Evolutionary conservation across 1,140 invertebrate species (phyloP), one percentile per base, ranked within the genome.

Genomic region (Meloidogyne floridensis): DNA sequence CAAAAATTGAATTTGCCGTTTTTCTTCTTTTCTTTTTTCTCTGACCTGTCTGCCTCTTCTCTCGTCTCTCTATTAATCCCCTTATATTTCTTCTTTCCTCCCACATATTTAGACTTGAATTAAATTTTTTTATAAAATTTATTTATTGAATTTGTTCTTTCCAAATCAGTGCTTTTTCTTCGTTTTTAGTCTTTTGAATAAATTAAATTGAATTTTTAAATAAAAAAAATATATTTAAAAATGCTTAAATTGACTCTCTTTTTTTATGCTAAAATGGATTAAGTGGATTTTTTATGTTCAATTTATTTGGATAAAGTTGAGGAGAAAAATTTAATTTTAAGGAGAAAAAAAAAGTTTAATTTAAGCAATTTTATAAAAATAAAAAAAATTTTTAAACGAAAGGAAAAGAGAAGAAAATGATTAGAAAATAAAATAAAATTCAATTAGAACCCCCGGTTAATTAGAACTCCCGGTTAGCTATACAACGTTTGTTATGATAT

Each of bases 221-320:
- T 59, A 5, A 15, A 59, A 13, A 65, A 65, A 65, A 18, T 65
- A 5, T 65, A 65, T 65, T 32, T n/a, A 7, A 65, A 54, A 54
- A 65, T 65, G 59, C 59, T 18, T 65, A 65, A 65, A 65, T 65
- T 65, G 15, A 65, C 59, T 65, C n/a, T 59, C 11, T 15, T 65
- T 65, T 65, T 65, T 65, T 65, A 65, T 65, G 59, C 59, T 65
- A 65, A 65, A 65, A n/a, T 65, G 59, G n/a, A 65, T 65, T 65
- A 65, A 65, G 59, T 65, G 59, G 59, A n/a, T 65, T 65, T 59
- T 65, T n/a, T 65, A n/a, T 65, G 6, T n/a, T 65, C 3, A 65
- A 65, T 65, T 65, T 65, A n/a, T 15, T 65, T 65, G 47, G 7
- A 47, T 65, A n/a, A 65, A 18, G 6, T n/a, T n/a, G n/a, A n/a